Conservation (phyloP, 1,140 invertebrate species). For the Aporrectodea caliginosa region DNA sequence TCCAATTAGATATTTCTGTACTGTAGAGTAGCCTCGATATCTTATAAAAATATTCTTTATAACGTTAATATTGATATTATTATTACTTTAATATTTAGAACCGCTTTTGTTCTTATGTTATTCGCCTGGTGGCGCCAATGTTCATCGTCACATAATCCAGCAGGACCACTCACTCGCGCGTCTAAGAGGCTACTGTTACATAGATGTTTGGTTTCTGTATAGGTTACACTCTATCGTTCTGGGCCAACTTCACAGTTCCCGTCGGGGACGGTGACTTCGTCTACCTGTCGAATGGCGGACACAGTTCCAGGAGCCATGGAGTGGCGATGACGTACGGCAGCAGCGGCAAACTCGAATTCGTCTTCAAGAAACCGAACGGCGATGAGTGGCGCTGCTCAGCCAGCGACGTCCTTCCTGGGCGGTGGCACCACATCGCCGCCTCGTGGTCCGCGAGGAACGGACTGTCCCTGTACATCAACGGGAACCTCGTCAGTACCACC, state of each 20-base stretch:
- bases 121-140: no score
- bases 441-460: slow-evolving; percentile 43
- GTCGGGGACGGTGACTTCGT: slow-evolving; percentile 38
- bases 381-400: slow-evolving; percentile 42
- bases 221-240: slow-evolving; percentile 52
- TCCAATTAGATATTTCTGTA: no score
- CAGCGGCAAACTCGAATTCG: slow-evolving; percentile 25
- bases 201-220: slow-evolving; percentile 26
- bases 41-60: no score
- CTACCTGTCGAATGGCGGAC: slow-evolving; percentile 52
- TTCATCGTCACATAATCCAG: no score
- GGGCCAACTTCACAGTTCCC: slow-evolving; percentile 44
- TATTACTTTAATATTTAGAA: no score
- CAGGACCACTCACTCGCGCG: background rate
- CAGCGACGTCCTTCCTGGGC: slow-evolving; percentile 41
- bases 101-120: no score
- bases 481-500: slow-evolving; percentile 36
- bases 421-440: slow-evolving; percentile 51
- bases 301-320: slow-evolving; percentile 44
- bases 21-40: no score
- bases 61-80: no score
- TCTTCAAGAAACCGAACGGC: slow-evolving; percentile 28
- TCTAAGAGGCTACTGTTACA: background rate
- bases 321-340: slow-evolving; percentile 49
- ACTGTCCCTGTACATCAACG: slow-evolving; percentile 47